Percentiles rank a stretch among this genome's conserved stretches.
phyloP scores from a whole-genome alignment of 2,797 vertebrate species.

The Sardinella longiceps region DNA sequence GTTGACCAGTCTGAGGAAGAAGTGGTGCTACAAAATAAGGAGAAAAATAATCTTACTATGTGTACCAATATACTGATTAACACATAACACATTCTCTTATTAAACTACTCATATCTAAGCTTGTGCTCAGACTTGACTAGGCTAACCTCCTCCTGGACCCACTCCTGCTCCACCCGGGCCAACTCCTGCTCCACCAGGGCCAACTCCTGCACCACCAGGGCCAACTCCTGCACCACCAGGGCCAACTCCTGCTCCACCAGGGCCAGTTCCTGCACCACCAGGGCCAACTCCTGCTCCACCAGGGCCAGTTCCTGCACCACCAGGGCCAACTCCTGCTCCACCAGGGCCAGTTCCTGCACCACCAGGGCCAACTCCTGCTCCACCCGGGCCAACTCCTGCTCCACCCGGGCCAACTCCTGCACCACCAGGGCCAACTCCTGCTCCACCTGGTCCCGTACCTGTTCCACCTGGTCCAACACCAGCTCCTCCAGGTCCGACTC shows the following conservation, averaged over 20 bases:
- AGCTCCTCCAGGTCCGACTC: conserved; percentile 38
- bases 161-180: conserved; percentile 29
- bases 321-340: conserved; percentile 17
- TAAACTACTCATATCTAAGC: not conserved
- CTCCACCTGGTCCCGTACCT: conserved; percentile 8
- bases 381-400: conserved; percentile 32
- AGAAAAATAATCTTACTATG: not conserved
- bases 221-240: not conserved
- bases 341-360: conserved; percentile 33
- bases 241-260: conserved; percentile 27
- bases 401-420: conserved; percentile 24
- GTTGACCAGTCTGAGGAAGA: conserved; percentile 68
- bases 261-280: not conserved
- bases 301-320: not conserved
- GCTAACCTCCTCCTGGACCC: conserved; percentile 49
- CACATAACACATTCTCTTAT: conserved; percentile 45
- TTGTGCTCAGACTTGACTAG: not conserved
- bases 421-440: not conserved
- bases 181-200: not conserved
- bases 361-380: conserved; percentile 32
- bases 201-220: not conserved
- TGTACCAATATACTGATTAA: not conserved
- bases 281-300: not conserved
- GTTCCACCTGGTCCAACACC: conserved; percentile 40
- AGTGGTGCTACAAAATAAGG: conserved; percentile 33